Evolutionary conservation across 1,140 invertebrate genomes (phyloP), one percentile per base, ranked within the genome.

Genomic region (Conus betulinus): DNA sequence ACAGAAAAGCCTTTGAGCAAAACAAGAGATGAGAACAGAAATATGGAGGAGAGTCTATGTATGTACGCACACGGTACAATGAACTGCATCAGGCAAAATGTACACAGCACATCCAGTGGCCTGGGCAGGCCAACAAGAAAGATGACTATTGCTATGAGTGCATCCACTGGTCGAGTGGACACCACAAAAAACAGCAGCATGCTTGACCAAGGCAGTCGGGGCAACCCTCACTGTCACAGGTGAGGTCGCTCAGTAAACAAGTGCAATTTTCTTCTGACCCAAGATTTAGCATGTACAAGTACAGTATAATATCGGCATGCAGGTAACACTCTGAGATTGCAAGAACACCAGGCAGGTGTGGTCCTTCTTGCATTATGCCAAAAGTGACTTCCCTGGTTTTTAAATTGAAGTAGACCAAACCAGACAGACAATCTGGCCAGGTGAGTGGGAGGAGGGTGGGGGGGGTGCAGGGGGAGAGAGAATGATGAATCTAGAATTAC

Each of bases 111-210:
- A 71, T 71, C 67, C 11, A 71, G 11, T 1, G 11, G 11, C 60
- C 60, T 4, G 11, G 17, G 11, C 11, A 20, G 60, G 60, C 60
- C 60, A 63, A 71, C 67, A 71, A 71, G 67, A 71, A 20, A 71
- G 67, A 71, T n/a, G 23, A 71, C 67, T 71, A 71, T 71, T 71
- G 67, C 67, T 71, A 71, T 71, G 67, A 71, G 11, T 71, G 17
- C 20, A 23, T 71, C 57, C 57, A 60, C 57, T 39, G 15, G 57
- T 60, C 8, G 57, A 8, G 15, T 60, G 57, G 57, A 60, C 57
- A 60, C 57, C 67, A 71, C 67, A 71, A 71, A 71, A 71, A 71
- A 71, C 67, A 71, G 67, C 67, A 71, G 67, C 67, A 71, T 71
- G 67, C 67, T 71, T 71, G 11, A 71, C 20, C 13, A 71, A 71